These are phyloP conservation scores for Myiothlypis coronata DNA, from an alignment of 2,797 vertebrate genomes.

Conservation along the genomic window DNA sequence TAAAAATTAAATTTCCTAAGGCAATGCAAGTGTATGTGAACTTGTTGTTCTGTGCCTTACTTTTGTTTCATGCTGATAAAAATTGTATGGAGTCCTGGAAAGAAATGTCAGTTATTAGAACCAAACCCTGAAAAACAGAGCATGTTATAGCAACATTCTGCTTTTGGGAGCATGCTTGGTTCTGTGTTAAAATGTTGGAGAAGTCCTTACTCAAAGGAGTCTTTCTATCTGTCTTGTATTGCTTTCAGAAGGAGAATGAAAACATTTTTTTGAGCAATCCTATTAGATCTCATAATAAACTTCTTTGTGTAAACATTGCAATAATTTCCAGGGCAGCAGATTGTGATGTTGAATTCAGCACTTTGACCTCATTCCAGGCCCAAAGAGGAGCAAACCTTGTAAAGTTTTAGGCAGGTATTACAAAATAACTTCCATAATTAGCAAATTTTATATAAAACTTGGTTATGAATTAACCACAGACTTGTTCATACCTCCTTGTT, in stretches of 20 bases:
- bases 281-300: slow-evolving; percentile 21
- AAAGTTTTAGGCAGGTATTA: neutral
- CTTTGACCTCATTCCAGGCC: neutral
- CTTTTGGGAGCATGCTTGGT: neutral
- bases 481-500: neutral
- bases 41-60: neutral
- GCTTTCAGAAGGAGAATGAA: neutral
- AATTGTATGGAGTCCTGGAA: neutral
- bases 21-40: neutral
- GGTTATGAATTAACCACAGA: neutral
- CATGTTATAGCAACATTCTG: neutral
- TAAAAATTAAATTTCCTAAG: neutral
- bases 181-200: neutral
- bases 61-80: neutral
- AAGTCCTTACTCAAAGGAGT: neutral
- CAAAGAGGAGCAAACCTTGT: neutral
- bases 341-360: neutral
- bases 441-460: neutral
- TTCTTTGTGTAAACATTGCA: slow-evolving; percentile 26
- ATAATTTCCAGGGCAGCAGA: neutral
- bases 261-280: neutral
- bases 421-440: neutral
- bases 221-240: neutral
- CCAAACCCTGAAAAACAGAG: neutral
- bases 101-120: neutral